A percentile compares a stretch with the other conserved stretches of the same genome.
Evolutionary conservation across 2,888 invertebrate genomes (phyloP).

Genomic region (Panopea generosa): DNA sequence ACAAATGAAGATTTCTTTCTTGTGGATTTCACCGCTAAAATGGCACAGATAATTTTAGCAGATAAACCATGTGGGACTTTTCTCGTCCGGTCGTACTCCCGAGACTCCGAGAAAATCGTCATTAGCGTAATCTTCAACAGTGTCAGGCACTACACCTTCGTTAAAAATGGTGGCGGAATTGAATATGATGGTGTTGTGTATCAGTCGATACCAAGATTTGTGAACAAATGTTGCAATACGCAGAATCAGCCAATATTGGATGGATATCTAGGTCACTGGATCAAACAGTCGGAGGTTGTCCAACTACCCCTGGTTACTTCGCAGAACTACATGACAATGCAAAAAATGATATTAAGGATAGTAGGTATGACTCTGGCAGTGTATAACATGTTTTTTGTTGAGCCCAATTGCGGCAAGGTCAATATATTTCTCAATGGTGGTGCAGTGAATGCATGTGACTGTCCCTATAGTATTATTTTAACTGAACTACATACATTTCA

Average conservation of each 20-base stretch:
- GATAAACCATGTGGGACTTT: conserved; percentile 42
- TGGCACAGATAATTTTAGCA: conserved; percentile 38
- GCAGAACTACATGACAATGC: conserved; percentile 24
- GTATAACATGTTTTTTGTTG: no score
- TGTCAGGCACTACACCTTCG: conserved; percentile 54
- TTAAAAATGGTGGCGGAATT: conserved; percentile 38
- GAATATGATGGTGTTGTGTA: conserved; percentile 38
- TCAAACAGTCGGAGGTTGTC: conserved; percentile 42
- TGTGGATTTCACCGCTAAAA: conserved; percentile 49
- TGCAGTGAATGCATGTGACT: no score
- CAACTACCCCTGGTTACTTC: conserved; percentile 29
- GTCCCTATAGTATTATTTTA: no score
- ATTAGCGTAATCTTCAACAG: conserved; percentile 53
- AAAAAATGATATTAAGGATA: conserved; percentile 44
- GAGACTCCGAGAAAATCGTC: conserved; percentile 40
- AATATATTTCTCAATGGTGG: no score
- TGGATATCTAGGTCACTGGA: conserved; percentile 46
- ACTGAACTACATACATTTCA: no score
- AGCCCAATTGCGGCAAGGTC: no score
- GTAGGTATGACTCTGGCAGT: conserved; percentile 56
- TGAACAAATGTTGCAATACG: conserved; percentile 50
- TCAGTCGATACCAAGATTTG: conserved; percentile 48
- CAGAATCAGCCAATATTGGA: conserved; percentile 35
- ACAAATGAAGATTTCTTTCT: conserved; percentile 52
- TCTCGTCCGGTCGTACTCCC: conserved; percentile 43